These are phyloP conservation scores for Caenorhabditis uteleia DNA, from an alignment of 2,888 invertebrate genomes.

Conservation along the genomic window DNA sequence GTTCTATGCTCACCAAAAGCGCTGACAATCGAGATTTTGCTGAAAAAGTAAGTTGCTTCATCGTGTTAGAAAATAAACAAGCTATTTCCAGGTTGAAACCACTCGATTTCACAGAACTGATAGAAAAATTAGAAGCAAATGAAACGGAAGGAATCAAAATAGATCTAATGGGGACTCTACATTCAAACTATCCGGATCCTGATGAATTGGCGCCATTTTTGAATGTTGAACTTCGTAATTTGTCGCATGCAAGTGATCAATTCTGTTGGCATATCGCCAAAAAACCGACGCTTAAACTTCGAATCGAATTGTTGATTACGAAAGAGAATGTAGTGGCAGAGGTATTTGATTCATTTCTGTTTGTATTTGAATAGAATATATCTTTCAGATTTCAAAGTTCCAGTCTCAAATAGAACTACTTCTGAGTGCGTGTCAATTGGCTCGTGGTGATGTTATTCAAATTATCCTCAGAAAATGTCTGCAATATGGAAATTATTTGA, in stretches of 20 bases:
- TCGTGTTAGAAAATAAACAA: neutral
- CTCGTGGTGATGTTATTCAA: constrained; percentile 29
- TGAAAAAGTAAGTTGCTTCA: constrained; percentile 22
- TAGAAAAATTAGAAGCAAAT: constrained; percentile 30
- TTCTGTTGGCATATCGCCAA: constrained; percentile 39
- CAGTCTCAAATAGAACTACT: constrained; percentile 22
- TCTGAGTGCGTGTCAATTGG: constrained; percentile 13
- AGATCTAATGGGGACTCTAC: constrained; percentile 31
- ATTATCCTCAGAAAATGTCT: constrained; percentile 29
- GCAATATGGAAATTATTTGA: constrained; percentile 39
- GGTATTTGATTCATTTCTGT: neutral
- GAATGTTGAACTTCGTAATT: constrained; percentile 15
- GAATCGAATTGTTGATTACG: constrained; percentile 33
- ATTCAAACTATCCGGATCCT: constrained; percentile 30
- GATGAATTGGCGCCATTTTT: constrained; percentile 27
- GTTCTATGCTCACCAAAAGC: constrained; percentile 35
- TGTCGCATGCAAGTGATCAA: constrained; percentile 38
- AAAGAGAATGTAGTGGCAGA: constrained; percentile 31
- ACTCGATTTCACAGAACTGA: constrained; percentile 22
- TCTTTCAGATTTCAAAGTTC: constrained; percentile 27
- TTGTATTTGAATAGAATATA: neutral
- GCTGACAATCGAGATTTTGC: constrained; percentile 30
- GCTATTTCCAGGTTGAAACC: constrained; percentile 21
- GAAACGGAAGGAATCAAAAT: constrained; percentile 35
- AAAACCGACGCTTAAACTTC: constrained; percentile 21